phyloP scores from a whole-genome alignment of 2,113 vertebrate species.

The Phaethornis superciliosus region DNA sequence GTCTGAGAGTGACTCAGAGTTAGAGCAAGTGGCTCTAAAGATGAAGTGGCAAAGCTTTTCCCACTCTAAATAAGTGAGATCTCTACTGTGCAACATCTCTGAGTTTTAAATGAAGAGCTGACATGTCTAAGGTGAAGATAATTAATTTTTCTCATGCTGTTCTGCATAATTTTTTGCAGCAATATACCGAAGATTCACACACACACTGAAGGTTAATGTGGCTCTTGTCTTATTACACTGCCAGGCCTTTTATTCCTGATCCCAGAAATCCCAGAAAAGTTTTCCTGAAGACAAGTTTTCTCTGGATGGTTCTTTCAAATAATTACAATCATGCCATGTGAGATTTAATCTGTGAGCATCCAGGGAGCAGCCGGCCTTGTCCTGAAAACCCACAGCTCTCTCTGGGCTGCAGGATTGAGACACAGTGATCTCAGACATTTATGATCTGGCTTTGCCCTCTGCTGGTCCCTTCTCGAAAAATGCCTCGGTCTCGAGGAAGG shows the following conservation, averaged over 20 bases:
- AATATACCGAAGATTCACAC: not conserved
- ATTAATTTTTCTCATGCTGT: not conserved
- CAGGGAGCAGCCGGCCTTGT: not conserved
- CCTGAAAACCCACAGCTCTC: accelerated
- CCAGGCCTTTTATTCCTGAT: not conserved
- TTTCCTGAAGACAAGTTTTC: accelerated
- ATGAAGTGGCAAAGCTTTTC: not conserved
- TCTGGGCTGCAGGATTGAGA: not conserved
- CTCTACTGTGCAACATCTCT: not conserved
- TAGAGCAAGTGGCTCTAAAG: not conserved
- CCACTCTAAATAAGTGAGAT: not conserved
- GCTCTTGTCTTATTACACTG: not conserved
- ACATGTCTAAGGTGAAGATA: not conserved
- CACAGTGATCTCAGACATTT: not conserved
- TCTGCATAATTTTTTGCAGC: not conserved
- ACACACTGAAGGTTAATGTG: not conserved
- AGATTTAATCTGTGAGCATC: accelerated
- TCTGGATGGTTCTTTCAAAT: not conserved
- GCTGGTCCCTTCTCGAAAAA: constrained; percentile 13
- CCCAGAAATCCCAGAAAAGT: not conserved
- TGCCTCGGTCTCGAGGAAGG: not conserved
- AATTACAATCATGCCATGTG: accelerated
- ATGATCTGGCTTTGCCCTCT: constrained; percentile 59
- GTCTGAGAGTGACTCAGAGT: not conserved
- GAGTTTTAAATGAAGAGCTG: not conserved